Conservation (phyloP, 2,797 vertebrate species). For the Microctenopoma stevenorrisi region DNA sequence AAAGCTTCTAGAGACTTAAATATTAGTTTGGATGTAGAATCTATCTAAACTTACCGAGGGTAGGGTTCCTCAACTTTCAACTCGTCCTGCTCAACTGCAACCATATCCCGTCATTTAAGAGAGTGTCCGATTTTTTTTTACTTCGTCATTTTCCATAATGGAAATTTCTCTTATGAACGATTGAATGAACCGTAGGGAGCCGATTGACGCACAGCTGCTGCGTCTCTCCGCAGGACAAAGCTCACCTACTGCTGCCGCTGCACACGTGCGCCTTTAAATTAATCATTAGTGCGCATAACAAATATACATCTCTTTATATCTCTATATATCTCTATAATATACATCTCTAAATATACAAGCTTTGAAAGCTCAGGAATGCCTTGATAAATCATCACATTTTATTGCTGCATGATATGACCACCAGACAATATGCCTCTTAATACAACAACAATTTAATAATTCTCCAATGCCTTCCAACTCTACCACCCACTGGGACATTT, state of each 20-base stretch:
- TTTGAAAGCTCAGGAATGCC: neutral
- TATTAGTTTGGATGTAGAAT: neutral
- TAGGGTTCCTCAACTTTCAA: neutral
- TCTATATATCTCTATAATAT: too few species aligned
- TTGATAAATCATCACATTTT: neutral
- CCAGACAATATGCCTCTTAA: too few species aligned
- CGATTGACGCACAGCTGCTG: neutral
- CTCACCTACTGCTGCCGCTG: neutral
- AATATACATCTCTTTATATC: neutral
- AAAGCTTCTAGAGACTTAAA: neutral
- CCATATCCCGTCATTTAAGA: neutral
- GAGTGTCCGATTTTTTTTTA: neutral
- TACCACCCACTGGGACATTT: too few species aligned
- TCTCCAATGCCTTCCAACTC: too few species aligned
- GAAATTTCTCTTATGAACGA: too few species aligned
- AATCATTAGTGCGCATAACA: neutral
- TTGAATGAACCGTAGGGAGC: neutral
- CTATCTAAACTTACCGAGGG: conserved; percentile 33
- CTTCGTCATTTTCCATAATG: neutral
- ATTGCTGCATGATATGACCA: neutral
- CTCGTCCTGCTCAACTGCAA: neutral
- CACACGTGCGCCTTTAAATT: conserved; percentile 1
- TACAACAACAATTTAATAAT: too few species aligned
- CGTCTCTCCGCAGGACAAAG: conserved; percentile 6
- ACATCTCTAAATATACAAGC: too few species aligned